Base-by-base conservation (phyloP, 2,797 vertebrate genomes). In the Galaxias olidus region DNA sequence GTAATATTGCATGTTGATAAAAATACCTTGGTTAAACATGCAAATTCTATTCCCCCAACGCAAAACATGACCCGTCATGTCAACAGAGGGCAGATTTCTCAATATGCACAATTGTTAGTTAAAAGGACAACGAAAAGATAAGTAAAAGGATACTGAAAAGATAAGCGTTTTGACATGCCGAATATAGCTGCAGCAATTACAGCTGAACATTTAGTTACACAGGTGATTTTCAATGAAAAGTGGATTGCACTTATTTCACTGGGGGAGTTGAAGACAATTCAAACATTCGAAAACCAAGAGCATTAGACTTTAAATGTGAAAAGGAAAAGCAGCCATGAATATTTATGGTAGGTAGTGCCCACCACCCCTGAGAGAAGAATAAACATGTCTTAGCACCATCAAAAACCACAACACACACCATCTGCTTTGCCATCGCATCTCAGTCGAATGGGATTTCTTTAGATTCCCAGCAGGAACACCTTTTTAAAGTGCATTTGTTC, bases 401-500 rank as follows among this genome's bases (percentile, higher is more conserved):
- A 66, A 72, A 79, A 63, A 74, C 75, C 72, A 70, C 40, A 60
- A 12, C 47, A 72, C 70, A 78, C 60, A 77, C 79, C 45, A 12
- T 68, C 71, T 72, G 69, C 63, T 73, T 50, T 14, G 68, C 60
- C 75, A 56, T 73, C 81, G 75, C 61, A 42, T 59, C 69, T 73
- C 76, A 80, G 72, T 61, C 80, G 72, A 74, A 70, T 62, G 73
- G 15, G 1, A 40, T 3, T 53, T 76, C 63, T 74, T 68, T 66
- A 71, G 76, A 84, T 72, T 72, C 72, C 40, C 71, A 88, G 30
- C 80, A 81, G 82, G 80, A 83, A 83, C 80, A 64, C 61, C 69
- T 14, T 73, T 66, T 15, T 72, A 91, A 91, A 92, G 91, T 91
- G 89, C 89, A 74, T 77, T 79, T 61, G 77, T 79, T 88, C 78